Conservation (phyloP, 2,797 vertebrate genomes). For the Xenopus petersii region DNA sequence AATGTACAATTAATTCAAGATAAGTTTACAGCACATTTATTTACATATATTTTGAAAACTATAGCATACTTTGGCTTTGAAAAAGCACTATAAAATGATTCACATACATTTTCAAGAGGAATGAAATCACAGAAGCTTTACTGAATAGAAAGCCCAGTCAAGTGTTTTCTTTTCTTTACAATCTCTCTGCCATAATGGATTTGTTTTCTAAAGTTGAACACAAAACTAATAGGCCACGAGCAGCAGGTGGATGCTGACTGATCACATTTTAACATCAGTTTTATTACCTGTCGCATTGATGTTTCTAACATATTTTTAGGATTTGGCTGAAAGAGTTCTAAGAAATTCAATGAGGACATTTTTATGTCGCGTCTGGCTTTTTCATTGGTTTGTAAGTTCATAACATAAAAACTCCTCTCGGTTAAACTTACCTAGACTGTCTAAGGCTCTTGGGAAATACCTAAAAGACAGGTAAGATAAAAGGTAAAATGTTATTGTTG, state of each 20-base stretch:
- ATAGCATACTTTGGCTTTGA: too few species aligned
- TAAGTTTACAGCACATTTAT: too few species aligned
- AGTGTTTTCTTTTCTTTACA: slow-evolving; percentile 55
- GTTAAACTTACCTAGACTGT: slow-evolving; percentile 61
- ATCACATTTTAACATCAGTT: slow-evolving; percentile 63
- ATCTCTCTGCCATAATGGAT: slow-evolving; percentile 64
- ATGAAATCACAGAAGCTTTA: slow-evolving; percentile 11
- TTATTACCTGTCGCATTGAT: slow-evolving; percentile 68
- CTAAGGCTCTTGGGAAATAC: slow-evolving; percentile 61
- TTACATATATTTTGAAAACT: too few species aligned
- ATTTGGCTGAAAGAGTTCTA: slow-evolving; percentile 51
- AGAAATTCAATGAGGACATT: slow-evolving; percentile 58
- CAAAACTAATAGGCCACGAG: slow-evolving; percentile 53
- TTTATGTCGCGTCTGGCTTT: slow-evolving; percentile 61
- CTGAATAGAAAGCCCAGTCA: slow-evolving; percentile 24
- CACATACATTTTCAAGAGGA: slow-evolving; percentile 51
- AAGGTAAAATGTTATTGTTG: slow-evolving; percentile 43
- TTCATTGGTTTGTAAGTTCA: slow-evolving; percentile 60
- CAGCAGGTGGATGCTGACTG: slow-evolving; percentile 65
- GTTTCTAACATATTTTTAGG: slow-evolving; percentile 58
- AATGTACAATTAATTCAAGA: too few species aligned
- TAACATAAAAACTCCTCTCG: slow-evolving; percentile 64
- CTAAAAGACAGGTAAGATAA: slow-evolving; percentile 44
- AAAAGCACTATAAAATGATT: slow-evolving; percentile 44
- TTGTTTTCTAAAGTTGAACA: slow-evolving; percentile 59